Conservation (phyloP, 2,888 invertebrate species). For the Argynnis bischoffii region DNA sequence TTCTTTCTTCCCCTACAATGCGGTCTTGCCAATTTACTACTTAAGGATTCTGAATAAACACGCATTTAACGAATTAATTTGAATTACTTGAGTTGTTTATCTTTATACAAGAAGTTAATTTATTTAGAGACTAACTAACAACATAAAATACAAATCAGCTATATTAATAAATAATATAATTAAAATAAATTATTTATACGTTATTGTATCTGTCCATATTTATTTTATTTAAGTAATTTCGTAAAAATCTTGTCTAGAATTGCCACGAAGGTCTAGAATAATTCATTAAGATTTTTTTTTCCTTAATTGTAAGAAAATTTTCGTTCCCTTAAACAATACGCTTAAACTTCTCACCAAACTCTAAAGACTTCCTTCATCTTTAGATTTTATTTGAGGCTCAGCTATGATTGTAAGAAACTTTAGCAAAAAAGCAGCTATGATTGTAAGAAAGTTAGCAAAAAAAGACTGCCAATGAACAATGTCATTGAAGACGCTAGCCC, state of each 20-base stretch:
- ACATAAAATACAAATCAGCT: too few species aligned
- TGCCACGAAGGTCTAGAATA: background rate
- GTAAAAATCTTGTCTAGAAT: too few species aligned
- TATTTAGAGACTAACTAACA: background rate
- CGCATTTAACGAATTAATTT: slow-evolving; percentile 19
- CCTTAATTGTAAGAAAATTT: slow-evolving; percentile 18
- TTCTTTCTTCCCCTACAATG: slow-evolving; percentile 41
- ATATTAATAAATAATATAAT: background rate
- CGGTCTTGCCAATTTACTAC: slow-evolving; percentile 40
- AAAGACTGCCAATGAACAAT: slow-evolving; percentile 58
- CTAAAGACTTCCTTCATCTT: slow-evolving; percentile 25
- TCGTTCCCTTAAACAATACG: slow-evolving; percentile 17
- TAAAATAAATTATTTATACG: background rate
- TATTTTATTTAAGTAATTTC: too few species aligned
- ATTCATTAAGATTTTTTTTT: slow-evolving; percentile 1
- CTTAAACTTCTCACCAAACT: slow-evolving; percentile 22
- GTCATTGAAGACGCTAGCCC: slow-evolving; percentile 48
- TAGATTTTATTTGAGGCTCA: slow-evolving; percentile 23
- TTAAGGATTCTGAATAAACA: slow-evolving; percentile 25
- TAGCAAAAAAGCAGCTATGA: slow-evolving; percentile 41
- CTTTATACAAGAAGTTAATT: background rate
- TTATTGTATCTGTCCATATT: background rate
- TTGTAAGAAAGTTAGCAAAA: slow-evolving; percentile 33
- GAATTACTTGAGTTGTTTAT: slow-evolving; percentile 11
- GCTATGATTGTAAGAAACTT: slow-evolving; percentile 23